Evolutionary conservation across 2,888 invertebrate species (phyloP), one percentile per base, ranked within the genome.

Genomic region (Mycalesis mineus): DNA sequence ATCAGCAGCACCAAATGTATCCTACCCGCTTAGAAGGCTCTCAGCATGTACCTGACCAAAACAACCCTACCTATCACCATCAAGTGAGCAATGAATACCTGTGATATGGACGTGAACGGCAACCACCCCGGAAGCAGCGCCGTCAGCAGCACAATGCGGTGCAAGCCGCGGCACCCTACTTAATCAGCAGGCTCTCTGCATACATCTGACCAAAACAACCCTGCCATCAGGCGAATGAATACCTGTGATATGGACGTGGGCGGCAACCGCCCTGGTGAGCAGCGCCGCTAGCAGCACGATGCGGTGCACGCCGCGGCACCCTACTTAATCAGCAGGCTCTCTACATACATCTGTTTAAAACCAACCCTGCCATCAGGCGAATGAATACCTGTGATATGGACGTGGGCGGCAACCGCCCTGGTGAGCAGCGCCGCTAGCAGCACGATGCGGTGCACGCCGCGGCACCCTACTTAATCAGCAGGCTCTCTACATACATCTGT

Each of bases 101-200:
- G 80, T 76, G 64, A 71, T 64, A 64, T 73, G 78, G 64, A 73
- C 72, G 63, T 75, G 77, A 57, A 82, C 82, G 70, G 84, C 80
- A 71, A 78, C 78, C 73, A 80, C 83, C 73, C 80, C 77, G 70
- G 78, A 68, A 88, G 81, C 78, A 84, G 76, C 77, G 80, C 82
- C 82, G 86, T 77, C 62, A 88, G 77, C 74, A 85, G 74, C 77
- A 84, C 74, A 71, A 78, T 71, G 74, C 79, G 81, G 77, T 81
- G 82, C 88, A 88, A 88, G 73, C 84, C 87, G 85, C 84, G 76
- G 87, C 88, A 88, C 88, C 85, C 82, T 88, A 87, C 82, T 86
- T 84, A 80, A 81, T 74, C 70, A 77, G 81, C 82, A 82, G 82
- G 79, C 75, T 68, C 68, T 69, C 86, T 85, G 78, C 0, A 63